Conservation (phyloP, 2,797 vertebrate genomes). For the Zalophus californianus region DNA sequence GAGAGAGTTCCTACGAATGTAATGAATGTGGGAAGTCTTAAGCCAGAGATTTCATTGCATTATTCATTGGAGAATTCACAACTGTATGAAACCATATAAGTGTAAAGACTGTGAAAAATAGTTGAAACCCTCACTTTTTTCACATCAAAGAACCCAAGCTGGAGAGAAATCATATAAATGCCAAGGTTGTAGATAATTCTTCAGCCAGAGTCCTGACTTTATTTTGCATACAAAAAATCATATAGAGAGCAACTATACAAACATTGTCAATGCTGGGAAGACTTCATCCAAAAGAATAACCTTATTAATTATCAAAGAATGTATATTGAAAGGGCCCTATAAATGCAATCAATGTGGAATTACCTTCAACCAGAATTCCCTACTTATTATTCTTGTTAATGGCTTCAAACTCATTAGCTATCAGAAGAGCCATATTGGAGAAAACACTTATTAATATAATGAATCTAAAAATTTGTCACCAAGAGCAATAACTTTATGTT, state of each 20-base stretch:
- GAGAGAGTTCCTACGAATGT: not conserved
- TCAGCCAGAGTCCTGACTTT: not conserved
- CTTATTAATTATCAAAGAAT: not conserved
- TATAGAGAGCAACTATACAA: not conserved
- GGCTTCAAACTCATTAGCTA: not conserved
- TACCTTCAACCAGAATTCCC: not conserved
- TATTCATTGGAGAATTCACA: not conserved
- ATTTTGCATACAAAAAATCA: not conserved
- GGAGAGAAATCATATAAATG: not conserved
- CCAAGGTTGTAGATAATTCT: not conserved
- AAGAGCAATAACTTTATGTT: not conserved
- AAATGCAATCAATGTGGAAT: not conserved
- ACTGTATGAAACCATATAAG: not conserved
- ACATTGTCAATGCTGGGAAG: not conserved
- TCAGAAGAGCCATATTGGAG: not conserved
- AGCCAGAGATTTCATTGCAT: not conserved
- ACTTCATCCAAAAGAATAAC: not conserved
- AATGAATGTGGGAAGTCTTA: not conserved
- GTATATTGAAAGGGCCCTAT: not conserved
- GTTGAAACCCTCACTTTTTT: not conserved
- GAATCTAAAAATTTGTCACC: not conserved
- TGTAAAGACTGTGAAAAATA: not conserved
- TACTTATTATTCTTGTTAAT: not conserved
- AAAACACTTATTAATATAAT: slow-evolving; percentile 19
- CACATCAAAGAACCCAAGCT: not conserved